A percentile compares a stretch with the other conserved stretches of the same genome.
Conservation (phyloP, 2,888 invertebrate species). For the Allacma fusca region DNA sequence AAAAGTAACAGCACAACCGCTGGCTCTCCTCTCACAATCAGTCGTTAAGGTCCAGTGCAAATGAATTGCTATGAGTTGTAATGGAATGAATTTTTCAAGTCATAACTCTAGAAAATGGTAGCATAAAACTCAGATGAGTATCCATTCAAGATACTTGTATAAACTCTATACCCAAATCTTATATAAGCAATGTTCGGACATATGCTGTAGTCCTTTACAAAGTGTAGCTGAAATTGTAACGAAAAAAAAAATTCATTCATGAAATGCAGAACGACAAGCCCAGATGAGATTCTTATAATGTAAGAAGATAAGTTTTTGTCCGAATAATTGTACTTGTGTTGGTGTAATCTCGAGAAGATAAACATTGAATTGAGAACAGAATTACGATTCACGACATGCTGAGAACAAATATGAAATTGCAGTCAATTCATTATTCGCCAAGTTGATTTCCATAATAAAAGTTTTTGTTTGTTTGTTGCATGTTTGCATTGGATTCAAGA, state of each 20-base stretch:
- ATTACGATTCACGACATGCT: conserved; percentile 18
- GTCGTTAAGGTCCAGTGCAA: too few species aligned
- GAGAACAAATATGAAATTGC: conserved; percentile 17
- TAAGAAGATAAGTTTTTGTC: neutral
- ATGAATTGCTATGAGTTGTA: too few species aligned
- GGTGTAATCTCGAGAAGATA: conserved; percentile 6
- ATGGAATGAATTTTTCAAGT: too few species aligned
- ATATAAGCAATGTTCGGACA: too few species aligned
- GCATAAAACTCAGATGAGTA: too few species aligned
- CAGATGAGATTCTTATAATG: neutral
- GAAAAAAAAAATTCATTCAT: conserved; percentile 10
- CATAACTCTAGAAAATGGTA: too few species aligned
- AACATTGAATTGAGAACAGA: conserved; percentile 18
- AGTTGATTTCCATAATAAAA: conserved; percentile 33
- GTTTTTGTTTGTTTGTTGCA: neutral
- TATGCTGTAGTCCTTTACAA: too few species aligned
- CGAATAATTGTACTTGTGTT: neutral
- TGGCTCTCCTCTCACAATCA: too few species aligned
- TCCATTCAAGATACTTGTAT: too few species aligned
- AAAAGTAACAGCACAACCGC: too few species aligned
- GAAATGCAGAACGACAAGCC: neutral
- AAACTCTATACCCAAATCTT: too few species aligned
- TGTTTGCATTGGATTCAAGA: neutral
- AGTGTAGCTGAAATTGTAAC: too few species aligned
- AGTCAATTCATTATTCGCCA: conserved; percentile 26